These are phyloP conservation scores for Athalia circularis DNA, from an alignment of 2,888 invertebrate species.

Conservation along the genomic window DNA sequence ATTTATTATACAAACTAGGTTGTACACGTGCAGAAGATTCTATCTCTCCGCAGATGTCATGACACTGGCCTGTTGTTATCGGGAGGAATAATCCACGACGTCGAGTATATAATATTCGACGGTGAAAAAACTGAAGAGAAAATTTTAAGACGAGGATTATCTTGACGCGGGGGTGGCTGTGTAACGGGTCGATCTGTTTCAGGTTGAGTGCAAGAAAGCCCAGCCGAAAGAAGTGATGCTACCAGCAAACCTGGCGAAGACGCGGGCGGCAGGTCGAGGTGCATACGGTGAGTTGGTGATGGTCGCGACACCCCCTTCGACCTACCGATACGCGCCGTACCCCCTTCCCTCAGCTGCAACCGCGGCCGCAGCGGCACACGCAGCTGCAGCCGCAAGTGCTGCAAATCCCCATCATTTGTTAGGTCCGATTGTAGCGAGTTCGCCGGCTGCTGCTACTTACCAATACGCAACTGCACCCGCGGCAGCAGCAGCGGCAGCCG, in stretches of 20 bases:
- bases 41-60: no score
- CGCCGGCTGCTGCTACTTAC: slow-evolving; percentile 65
- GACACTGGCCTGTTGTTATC: no score
- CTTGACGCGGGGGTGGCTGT: neutral
- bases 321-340: slow-evolving; percentile 76
- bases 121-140: no score
- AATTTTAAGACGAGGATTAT: neutral
- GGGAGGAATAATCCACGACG: no score
- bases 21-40: no score
- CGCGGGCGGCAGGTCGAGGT: slow-evolving; percentile 95
- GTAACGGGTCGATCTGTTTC: slow-evolving; percentile 65
- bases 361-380: slow-evolving; percentile 72
- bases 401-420: slow-evolving; percentile 67
- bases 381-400: slow-evolving; percentile 73
- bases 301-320: slow-evolving; percentile 82
- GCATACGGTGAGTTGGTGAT: slow-evolving; percentile 99
- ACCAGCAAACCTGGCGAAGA: slow-evolving; percentile 96
- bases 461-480: slow-evolving; percentile 71
- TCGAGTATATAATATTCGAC: no score
- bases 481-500: slow-evolving; percentile 74
- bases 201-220: slow-evolving; percentile 99
- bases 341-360: slow-evolving; percentile 71
- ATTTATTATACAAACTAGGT: no score
- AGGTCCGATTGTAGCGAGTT: slow-evolving; percentile 67
- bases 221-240: slow-evolving; percentile 99